Evolutionary conservation across 2,888 invertebrate genomes (phyloP), one percentile per base, ranked within the genome.

Genomic region (Lysandra coridon): DNA sequence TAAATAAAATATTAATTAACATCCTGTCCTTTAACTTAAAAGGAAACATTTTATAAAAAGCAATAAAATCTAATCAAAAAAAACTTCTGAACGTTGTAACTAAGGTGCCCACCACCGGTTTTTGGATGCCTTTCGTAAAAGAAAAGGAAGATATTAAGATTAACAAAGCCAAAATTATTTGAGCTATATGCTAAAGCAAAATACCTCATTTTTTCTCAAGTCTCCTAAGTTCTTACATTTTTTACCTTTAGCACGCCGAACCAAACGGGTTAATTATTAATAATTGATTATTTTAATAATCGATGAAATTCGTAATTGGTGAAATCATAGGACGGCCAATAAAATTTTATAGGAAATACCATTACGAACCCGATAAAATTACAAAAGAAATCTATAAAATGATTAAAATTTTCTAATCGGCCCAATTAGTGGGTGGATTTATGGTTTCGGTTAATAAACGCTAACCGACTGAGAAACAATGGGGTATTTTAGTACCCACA

Each of bases 311-410:
- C 79, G 82, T 92, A 92, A 92, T 92, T 90, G 91, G 91, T 90
- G 88, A 91, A 91, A 90, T 88, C 89, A 87, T 87, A 87, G 83
- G 88, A 92, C 93, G 92, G 92, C 92, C 91, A 91, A 92, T 92
- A 88, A 91, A 91, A 90, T 89, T 91, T 89, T 89, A 89, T 87
- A 88, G 88, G 87, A 88, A 92, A 91, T 89, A 87, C 88, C 84
- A 90, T 91, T 91, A 92, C 91, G 88, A 87, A 87, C 86, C 85
- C 92, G 91, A 92, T 93, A 92, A 92, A 90, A 91, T 91, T 92
- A 93, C 92, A 93, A 93, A 92, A 93, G 93, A 92, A 93, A 92
- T 91, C 91, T 88, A 91, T 92, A 92, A 92, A 93, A 92, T 93
- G 88, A 92, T 93, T 92, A 91, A 90, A 85, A 90, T 90, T 90